Conservation (phyloP, 2,113 vertebrate genomes). For the Lamprotornis superbus region DNA sequence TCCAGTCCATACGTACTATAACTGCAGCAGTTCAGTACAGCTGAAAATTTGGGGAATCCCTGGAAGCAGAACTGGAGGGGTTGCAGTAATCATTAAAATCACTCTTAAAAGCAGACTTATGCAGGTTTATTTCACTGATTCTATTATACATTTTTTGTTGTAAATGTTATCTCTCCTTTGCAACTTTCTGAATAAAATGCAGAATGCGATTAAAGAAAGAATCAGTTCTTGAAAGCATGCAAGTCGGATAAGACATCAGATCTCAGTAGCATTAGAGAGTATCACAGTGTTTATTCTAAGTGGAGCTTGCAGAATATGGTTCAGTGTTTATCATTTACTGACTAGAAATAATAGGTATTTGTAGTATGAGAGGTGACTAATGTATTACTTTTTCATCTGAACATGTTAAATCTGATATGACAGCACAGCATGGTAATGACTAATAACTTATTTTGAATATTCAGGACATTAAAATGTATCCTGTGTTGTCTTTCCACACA, state of each 20-base stretch:
- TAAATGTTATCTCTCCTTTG: background rate
- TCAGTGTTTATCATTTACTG: background rate
- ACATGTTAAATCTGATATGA: background rate
- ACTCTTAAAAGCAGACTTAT: background rate
- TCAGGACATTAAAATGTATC: slow-evolving; percentile 27
- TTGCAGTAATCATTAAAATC: background rate
- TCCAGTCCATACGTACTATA: background rate
- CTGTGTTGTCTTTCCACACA: slow-evolving; percentile 20
- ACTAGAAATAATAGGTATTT: slow-evolving; percentile 27
- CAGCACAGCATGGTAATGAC: slow-evolving; percentile 24
- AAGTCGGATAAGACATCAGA: background rate
- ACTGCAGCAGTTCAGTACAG: background rate
- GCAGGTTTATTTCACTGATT: background rate
- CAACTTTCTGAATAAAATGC: background rate
- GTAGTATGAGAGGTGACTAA: slow-evolving; percentile 32
- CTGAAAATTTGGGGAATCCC: background rate
- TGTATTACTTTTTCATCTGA: slow-evolving; percentile 10
- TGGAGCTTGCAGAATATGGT: background rate
- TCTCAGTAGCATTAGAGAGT: background rate
- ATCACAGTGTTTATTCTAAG: background rate
- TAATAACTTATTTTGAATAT: slow-evolving; percentile 38
- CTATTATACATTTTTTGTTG: background rate
- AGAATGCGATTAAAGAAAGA: background rate
- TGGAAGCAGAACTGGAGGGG: background rate
- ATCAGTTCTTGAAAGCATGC: background rate